Percentiles rank a stretch among this genome's conserved stretches.
These are phyloP conservation scores for Platichthys stellatus DNA, from an alignment of 2,113 vertebrate genomes.

Conservation along the genomic window DNA sequence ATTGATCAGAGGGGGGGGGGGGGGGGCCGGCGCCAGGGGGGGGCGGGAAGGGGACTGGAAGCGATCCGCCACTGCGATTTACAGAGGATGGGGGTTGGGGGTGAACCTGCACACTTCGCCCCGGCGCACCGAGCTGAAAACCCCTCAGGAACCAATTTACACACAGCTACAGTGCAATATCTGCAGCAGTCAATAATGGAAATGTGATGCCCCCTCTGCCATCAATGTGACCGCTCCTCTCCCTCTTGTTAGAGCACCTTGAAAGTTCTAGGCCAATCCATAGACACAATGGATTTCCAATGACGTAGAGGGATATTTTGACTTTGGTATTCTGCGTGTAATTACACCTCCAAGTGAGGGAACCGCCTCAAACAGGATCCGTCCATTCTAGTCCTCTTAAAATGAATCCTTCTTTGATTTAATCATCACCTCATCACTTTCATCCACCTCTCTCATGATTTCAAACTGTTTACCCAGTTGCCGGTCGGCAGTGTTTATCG, in stretches of 20 bases:
- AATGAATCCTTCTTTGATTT: constrained; percentile 22
- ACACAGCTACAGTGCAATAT: constrained; percentile 95
- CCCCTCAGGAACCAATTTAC: constrained; percentile 99
- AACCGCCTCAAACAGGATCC: constrained; percentile 35
- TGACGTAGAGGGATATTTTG: constrained; percentile 71
- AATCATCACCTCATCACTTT: constrained; percentile 16
- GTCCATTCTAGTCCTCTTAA: constrained; percentile 33
- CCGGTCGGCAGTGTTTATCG: background rate
- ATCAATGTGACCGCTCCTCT: constrained; percentile 91
- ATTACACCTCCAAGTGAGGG: constrained; percentile 64
- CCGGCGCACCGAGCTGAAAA: constrained; percentile 84
- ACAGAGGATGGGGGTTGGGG: constrained; percentile 87
- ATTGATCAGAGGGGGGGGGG: constrained; percentile 90
- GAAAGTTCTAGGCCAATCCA: constrained; percentile 84
- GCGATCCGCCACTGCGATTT: constrained; percentile 92
- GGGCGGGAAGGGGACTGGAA: constrained; percentile 90
- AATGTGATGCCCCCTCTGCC: constrained; percentile 93
- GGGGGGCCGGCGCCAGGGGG: constrained; percentile 81
- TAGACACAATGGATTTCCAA: constrained; percentile 79
- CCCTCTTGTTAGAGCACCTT: constrained; percentile 89
- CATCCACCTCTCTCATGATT: constrained; percentile 10
- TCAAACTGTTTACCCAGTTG: constrained; percentile 9
- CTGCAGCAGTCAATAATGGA: constrained; percentile 98
- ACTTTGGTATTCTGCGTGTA: constrained; percentile 74
- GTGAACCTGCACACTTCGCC: constrained; percentile 88